Conservation (phyloP, 2,797 vertebrate genomes). For the Urosaurus nigricauda region DNA sequence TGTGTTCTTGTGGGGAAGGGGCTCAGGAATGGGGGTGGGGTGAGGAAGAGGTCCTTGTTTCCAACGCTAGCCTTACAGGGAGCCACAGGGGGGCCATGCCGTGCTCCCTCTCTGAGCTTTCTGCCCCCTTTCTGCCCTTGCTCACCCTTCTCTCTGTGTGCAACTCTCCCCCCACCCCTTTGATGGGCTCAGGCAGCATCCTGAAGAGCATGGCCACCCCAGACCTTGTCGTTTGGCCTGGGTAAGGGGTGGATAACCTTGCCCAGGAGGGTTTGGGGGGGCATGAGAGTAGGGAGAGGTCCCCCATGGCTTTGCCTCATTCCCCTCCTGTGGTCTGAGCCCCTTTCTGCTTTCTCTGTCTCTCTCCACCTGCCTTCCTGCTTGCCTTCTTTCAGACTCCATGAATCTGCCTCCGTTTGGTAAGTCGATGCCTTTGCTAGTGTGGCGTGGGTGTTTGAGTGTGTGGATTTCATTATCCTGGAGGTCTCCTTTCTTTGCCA, state of each 20-base stretch:
- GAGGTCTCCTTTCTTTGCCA: background rate
- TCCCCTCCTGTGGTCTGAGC: conserved; percentile 25
- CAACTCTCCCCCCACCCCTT: no score
- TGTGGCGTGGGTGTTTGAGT: background rate
- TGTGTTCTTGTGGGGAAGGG: background rate
- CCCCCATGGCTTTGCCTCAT: background rate
- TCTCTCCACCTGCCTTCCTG: conserved; percentile 67
- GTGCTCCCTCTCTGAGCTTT: background rate
- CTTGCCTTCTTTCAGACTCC: conserved; percentile 86
- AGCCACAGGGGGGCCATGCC: background rate
- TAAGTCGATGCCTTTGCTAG: conserved; percentile 78
- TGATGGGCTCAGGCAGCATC: no score
- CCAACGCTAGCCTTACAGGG: background rate
- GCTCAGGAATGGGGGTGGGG: no score
- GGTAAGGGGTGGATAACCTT: background rate
- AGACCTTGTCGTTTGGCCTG: background rate
- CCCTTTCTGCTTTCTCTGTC: conserved; percentile 49
- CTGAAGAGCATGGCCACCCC: no score
- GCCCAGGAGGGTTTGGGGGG: background rate
- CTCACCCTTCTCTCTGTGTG: background rate
- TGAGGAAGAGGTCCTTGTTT: no score
- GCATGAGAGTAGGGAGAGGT: background rate
- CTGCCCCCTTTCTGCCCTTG: background rate
- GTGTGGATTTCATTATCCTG: background rate
- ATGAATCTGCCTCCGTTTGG: conserved; percentile 84